Evolutionary conservation across 2,113 vertebrate genomes (phyloP).

Genomic region (Perognathus longimembris): DNA sequence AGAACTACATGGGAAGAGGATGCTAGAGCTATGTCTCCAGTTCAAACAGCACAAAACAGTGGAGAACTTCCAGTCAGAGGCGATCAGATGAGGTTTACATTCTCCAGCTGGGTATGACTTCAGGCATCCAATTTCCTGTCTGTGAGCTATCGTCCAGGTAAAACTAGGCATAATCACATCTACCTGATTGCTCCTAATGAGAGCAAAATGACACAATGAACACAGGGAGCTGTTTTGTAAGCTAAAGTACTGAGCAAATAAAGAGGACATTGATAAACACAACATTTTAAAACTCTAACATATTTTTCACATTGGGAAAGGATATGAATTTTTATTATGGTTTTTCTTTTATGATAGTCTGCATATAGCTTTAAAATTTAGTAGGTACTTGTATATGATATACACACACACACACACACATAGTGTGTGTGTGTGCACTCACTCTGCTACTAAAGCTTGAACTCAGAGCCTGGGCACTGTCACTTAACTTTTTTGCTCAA

Average conservation of each 20-base stretch:
- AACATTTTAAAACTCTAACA: background rate
- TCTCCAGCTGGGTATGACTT: background rate
- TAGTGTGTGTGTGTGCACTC: too few relatives aligned
- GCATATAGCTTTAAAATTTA: background rate
- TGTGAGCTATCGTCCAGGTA: background rate
- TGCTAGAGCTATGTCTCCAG: background rate
- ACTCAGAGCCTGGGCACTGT: too few relatives aligned
- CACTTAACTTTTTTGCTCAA: too few relatives aligned
- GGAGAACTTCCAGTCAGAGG: background rate
- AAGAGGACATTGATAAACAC: background rate
- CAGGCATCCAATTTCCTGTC: background rate
- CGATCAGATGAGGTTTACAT: background rate
- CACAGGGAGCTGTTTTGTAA: background rate
- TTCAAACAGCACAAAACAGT: background rate
- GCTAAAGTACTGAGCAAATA: background rate
- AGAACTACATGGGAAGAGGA: background rate
- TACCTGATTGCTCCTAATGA: background rate
- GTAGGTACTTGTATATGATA: background rate
- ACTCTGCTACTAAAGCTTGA: too few relatives aligned
- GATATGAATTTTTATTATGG: constrained; percentile 23
- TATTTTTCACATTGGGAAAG: background rate
- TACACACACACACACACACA: too few relatives aligned
- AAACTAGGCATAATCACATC: background rate
- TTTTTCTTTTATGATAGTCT: background rate
- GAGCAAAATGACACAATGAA: background rate